Evolutionary conservation across 2,113 vertebrate genomes (phyloP).

Genomic region (Myotis davidii): DNA sequence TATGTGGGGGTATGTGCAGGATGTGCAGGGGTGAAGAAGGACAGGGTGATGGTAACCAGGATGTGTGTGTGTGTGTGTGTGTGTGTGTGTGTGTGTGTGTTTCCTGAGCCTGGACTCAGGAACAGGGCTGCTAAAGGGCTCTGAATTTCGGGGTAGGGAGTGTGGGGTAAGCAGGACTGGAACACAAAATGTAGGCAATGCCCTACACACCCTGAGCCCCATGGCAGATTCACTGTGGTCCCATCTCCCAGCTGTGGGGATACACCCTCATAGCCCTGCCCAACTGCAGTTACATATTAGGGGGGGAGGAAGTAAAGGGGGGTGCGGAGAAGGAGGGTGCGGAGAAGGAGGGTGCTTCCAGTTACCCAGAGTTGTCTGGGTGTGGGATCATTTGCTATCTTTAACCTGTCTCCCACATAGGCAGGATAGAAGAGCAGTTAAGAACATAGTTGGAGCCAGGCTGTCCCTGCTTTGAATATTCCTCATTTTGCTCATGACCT

Average conservation of each 20-base stretch:
- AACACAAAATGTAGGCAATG: not conserved
- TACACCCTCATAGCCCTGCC: not conserved
- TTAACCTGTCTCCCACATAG: not conserved
- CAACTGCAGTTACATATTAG: not conserved
- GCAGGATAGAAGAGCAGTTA: not conserved
- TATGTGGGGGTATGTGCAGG: not conserved
- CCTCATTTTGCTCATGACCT: slow-evolving; percentile 5
- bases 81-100: too few relatives aligned
- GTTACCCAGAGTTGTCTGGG: not conserved
- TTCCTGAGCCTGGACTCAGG: not conserved
- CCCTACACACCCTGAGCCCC: not conserved
- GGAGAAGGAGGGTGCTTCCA: not conserved
- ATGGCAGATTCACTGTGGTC: not conserved
- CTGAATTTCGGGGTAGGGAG: not conserved
- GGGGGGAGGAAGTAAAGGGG: not conserved
- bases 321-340: too few relatives aligned
- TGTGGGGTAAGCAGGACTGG: not conserved
- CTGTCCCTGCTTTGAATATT: not conserved
- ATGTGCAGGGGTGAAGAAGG: not conserved
- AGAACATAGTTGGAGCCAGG: not conserved
- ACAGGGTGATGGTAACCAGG: not conserved
- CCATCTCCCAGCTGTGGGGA: not conserved
- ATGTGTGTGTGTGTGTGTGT: too few relatives aligned
- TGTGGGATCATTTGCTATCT: not conserved
- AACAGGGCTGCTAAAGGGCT: not conserved